These are phyloP conservation scores for Xyrauchen texanus DNA, from an alignment of 2,113 vertebrate genomes.

Conservation along the genomic window DNA sequence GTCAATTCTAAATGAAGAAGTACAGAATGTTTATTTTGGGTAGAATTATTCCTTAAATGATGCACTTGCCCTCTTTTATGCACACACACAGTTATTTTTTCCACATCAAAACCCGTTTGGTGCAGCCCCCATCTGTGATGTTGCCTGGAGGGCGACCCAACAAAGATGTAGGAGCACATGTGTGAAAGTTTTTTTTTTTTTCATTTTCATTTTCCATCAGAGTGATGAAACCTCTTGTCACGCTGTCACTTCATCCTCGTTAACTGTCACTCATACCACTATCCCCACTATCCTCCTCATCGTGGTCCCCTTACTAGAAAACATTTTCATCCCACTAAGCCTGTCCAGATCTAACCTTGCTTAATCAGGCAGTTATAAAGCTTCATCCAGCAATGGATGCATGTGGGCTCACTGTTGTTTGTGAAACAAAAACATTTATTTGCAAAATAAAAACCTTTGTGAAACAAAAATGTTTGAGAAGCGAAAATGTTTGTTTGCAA, in stretches of 20 bases:
- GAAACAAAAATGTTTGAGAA: too few species aligned
- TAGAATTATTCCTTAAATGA: too few species aligned
- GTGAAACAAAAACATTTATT: too few species aligned
- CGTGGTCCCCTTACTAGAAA: background rate
- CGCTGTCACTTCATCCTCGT: constrained; percentile 10
- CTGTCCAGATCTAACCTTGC: background rate
- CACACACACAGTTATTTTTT: background rate
- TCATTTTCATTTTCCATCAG: background rate
- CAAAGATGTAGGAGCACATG: background rate
- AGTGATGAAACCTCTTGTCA: constrained; percentile 8
- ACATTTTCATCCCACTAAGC: background rate
- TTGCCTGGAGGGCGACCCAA: constrained; percentile 9
- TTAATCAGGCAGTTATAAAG: background rate
- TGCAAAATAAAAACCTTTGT: too few species aligned
- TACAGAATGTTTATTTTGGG: too few species aligned
- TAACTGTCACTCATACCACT: constrained; percentile 10
- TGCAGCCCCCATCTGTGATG: background rate
- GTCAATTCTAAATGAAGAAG: too few species aligned
- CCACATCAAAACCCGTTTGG: constrained; percentile 4
- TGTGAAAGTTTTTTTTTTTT: constrained; percentile 7
- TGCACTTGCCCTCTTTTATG: background rate
- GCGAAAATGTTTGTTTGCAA: too few species aligned
- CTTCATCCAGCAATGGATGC: too few species aligned
- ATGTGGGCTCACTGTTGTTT: too few species aligned
- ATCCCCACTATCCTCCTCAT: background rate